Evolutionary conservation across 2,888 invertebrate genomes (phyloP), one percentile per base, ranked within the genome.

Genomic region (Cheilosia pagana): DNA sequence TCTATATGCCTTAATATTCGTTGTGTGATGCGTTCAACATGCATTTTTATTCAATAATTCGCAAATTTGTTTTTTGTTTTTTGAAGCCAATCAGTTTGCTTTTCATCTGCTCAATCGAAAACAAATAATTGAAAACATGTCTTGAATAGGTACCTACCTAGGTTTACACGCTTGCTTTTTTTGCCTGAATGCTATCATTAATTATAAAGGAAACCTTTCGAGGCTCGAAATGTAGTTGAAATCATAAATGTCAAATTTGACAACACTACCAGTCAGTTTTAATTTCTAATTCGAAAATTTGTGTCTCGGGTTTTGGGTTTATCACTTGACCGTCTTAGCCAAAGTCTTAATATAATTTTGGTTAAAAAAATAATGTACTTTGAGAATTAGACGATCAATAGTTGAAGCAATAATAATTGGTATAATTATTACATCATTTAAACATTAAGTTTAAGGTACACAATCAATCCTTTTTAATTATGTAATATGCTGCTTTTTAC

Each of bases 271-370:
- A 65, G 70, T 63, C 35, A 35, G 35, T 71, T 48, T 59, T 55
- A 50, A 63, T 67, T 65, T 57, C 52, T 14, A 59, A 75, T 81
- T 77, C 82, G 67, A 72, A 77, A 68, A 62, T 67, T 62, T n/a
- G 28, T 63, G 81, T 65, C 63, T 59, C 65, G 71, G 62, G 48
- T 45, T 8, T 53, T 28, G 7, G 35, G 35, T 10, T 35, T 12
- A 35, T 12, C 35, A 35, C 3, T 35, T 16, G 21, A 39, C 23
- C 60, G 0, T 0, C 1, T 39, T 35, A 23, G 50, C 28, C 35
- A 12, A 35, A 12, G n/a, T 25, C 19, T 59, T 65, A 10, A 28
- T 48, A 60, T 39, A 19, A 52, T 67, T 5, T 53, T 28, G 45
- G 14, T 25, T 8, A 14, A 39, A 60, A 25, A 53, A 57, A 82